Percentiles rank a stretch among this genome's conserved stretches.
phyloP scores from a whole-genome alignment of 2,113 vertebrate species.

The Semicossyphus pulcher region DNA sequence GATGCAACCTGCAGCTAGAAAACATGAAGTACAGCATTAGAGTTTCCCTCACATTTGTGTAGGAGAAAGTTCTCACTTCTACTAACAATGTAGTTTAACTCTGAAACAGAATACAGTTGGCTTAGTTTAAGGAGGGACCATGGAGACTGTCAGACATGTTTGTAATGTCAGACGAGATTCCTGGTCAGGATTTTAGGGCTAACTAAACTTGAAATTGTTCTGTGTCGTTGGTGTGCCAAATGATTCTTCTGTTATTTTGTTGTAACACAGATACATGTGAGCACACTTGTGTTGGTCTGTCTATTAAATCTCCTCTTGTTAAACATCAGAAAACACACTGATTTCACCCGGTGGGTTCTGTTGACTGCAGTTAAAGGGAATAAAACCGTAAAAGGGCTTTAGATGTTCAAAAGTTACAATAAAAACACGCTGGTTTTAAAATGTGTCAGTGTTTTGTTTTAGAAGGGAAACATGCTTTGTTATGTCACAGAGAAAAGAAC shows the following conservation, averaged over 20 bases:
- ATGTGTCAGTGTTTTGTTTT: not conserved
- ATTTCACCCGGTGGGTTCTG: constrained; percentile 6
- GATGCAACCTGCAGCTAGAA: too few species aligned
- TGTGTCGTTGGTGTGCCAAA: constrained; percentile 59
- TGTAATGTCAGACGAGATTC: too few species aligned
- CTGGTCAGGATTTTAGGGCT: too few species aligned
- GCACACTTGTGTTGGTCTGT: constrained; percentile 11
- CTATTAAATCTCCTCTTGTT: constrained; percentile 4
- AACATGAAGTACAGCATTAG: too few species aligned
- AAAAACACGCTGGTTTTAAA: constrained; percentile 49
- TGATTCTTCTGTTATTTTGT: not conserved
- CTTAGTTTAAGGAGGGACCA: too few species aligned
- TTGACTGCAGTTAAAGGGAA: constrained; percentile 16
- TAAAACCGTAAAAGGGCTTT: constrained; percentile 53
- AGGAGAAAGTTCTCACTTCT: too few species aligned
- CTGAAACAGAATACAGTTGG: too few species aligned
- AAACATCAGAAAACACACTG: not conserved
- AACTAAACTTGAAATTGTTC: constrained; percentile 31
- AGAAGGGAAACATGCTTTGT: too few species aligned
- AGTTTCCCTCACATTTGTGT: too few species aligned
- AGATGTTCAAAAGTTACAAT: constrained; percentile 55
- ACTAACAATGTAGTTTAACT: too few species aligned
- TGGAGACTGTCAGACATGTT: too few species aligned
- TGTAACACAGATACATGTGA: constrained; percentile 1
- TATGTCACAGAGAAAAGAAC: not conserved